Percentiles rank a stretch among this genome's conserved stretches.
Conservation (phyloP, 2,888 invertebrate species). For the Cheiracanthium punctorium region DNA sequence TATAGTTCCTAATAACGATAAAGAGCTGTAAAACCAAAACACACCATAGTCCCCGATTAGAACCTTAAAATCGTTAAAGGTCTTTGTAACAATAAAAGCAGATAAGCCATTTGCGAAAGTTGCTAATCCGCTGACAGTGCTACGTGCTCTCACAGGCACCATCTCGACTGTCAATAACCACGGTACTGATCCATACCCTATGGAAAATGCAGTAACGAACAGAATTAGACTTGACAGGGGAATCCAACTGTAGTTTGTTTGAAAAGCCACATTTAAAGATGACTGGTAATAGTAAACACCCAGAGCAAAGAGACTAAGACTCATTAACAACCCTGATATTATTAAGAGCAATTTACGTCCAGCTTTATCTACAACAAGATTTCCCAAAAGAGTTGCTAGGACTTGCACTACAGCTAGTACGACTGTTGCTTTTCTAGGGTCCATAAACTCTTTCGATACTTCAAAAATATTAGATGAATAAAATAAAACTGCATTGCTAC, state of each 20-base stretch:
- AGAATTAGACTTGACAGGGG: slow-evolving; percentile 88
- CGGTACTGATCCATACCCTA: slow-evolving; percentile 89
- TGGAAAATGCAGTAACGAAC: slow-evolving; percentile 89
- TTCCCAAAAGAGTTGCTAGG: slow-evolving; percentile 89
- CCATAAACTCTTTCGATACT: slow-evolving; percentile 87
- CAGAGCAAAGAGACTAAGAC: slow-evolving; percentile 83
- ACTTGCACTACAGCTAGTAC: slow-evolving; percentile 94
- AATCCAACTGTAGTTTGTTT: slow-evolving; percentile 79
- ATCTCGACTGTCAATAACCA: slow-evolving; percentile 95
- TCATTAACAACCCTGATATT: slow-evolving; percentile 82
- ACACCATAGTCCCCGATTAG: slow-evolving; percentile 36
- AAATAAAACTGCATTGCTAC: slow-evolving; percentile 96
- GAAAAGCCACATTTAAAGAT: slow-evolving; percentile 73
- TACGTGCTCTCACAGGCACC: slow-evolving; percentile 88
- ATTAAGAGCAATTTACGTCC: slow-evolving; percentile 92
- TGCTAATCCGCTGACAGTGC: slow-evolving; percentile 90
- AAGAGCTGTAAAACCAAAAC: slow-evolving; percentile 87
- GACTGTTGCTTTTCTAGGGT: slow-evolving; percentile 86
- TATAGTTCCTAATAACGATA: slow-evolving; percentile 87
- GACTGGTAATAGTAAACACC: slow-evolving; percentile 83
- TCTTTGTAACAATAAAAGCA: slow-evolving; percentile 91
- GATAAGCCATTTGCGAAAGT: slow-evolving; percentile 93
- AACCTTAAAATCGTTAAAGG: slow-evolving; percentile 79
- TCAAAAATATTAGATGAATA: slow-evolving; percentile 90
- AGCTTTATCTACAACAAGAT: slow-evolving; percentile 89